Conservation (phyloP, 2,113 vertebrate species). For the Mesembrinibis cayennensis region DNA sequence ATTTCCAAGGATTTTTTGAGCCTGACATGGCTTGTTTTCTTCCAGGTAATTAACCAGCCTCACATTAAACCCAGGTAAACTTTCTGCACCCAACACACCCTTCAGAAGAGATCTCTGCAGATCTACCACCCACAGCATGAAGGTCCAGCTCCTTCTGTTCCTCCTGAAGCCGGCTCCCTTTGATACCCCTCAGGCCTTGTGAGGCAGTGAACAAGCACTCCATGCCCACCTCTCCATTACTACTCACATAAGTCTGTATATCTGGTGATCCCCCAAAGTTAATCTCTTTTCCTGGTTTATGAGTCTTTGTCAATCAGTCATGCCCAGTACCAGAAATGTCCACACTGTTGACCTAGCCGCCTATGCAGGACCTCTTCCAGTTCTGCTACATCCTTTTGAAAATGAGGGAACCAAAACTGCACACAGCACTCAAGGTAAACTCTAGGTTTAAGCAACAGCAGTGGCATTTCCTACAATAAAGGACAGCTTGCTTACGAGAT, state of each 20-base stretch:
- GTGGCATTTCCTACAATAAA: neutral
- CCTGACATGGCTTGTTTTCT: neutral
- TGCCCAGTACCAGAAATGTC: neutral
- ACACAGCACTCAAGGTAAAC: neutral
- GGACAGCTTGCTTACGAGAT: neutral
- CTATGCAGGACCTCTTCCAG: neutral
- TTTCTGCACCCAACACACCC: neutral
- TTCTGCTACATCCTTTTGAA: neutral
- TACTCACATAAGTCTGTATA: neutral
- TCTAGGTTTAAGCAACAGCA: neutral
- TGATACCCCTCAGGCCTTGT: neutral
- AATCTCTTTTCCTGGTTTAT: neutral
- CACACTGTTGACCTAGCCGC: neutral
- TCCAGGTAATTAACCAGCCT: neutral
- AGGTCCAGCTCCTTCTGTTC: neutral
- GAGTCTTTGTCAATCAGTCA: neutral
- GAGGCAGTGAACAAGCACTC: neutral
- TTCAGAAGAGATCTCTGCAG: neutral
- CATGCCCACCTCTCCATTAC: neutral
- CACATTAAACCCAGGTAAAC: fast-evolving
- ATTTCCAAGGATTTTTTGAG: neutral
- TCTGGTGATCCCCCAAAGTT: neutral
- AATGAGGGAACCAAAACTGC: neutral
- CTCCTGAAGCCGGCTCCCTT: neutral
- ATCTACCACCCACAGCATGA: neutral